Evolutionary conservation across 2,888 invertebrate species (phyloP).

Genomic region (Sphecodes monilicornis): DNA sequence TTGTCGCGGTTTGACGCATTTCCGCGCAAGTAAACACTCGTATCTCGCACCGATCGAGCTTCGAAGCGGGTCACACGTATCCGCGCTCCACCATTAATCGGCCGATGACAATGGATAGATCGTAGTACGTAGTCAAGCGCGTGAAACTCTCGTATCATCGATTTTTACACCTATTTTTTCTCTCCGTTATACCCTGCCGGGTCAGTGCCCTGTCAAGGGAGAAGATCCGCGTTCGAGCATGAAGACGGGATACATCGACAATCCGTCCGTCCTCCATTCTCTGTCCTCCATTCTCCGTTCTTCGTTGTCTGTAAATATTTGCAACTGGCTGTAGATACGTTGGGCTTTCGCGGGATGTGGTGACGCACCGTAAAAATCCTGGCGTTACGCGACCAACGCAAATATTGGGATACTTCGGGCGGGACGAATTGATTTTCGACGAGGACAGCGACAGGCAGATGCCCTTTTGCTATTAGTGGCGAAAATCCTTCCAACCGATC

Average conservation of each 20-base stretch:
- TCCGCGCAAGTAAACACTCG: neutral
- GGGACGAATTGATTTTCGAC: constrained; percentile 44
- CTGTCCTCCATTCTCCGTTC: constrained; percentile 49
- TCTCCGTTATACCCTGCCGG: constrained; percentile 51
- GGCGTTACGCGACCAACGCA: constrained; percentile 51
- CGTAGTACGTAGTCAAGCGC: constrained; percentile 38
- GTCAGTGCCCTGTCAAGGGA: constrained; percentile 72
- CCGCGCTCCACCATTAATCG: neutral
- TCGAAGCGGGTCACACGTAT: no score
- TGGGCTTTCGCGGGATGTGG: constrained; percentile 23
- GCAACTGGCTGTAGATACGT: constrained; percentile 44
- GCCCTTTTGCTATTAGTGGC: constrained; percentile 32
- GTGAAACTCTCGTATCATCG: constrained; percentile 62
- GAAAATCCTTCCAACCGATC: constrained; percentile 6
- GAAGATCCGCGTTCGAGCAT: constrained; percentile 73
- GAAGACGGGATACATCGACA: constrained; percentile 73
- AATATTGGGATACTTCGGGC: constrained; percentile 55
- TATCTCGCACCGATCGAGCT: neutral
- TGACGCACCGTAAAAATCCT: constrained; percentile 43
- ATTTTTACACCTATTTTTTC: constrained; percentile 66
- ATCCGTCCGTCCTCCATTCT: constrained; percentile 41
- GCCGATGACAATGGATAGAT: constrained; percentile 52
- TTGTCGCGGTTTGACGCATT: neutral
- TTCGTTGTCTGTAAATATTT: constrained; percentile 65
- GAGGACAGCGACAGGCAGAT: constrained; percentile 16